Percentiles rank a stretch among this genome's conserved stretches.
phyloP scores from a whole-genome alignment of 2,113 vertebrate genomes.

The Balaeniceps rex region DNA sequence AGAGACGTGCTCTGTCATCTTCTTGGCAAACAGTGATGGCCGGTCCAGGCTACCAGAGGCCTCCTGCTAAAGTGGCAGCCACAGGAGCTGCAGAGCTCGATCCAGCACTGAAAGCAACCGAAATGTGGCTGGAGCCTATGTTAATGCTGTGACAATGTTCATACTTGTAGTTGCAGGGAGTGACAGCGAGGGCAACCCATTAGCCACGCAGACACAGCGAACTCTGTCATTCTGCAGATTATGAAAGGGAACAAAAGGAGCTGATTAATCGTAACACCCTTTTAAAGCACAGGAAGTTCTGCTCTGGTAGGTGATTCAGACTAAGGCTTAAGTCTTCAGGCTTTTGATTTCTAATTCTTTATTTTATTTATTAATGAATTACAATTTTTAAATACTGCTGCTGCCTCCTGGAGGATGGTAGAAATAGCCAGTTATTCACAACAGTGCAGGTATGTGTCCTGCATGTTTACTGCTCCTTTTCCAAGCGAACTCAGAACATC shows the following conservation, averaged over 20 bases:
- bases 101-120: not conserved
- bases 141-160: not conserved
- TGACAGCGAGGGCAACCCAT: not conserved
- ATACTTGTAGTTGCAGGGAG: not conserved
- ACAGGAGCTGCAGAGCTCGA: not conserved
- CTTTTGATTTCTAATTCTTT: not conserved
- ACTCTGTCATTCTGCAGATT: not conserved
- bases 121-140: not conserved
- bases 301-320: not conserved
- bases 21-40: not conserved
- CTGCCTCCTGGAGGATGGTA: constrained; percentile 4
- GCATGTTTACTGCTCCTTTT: not conserved
- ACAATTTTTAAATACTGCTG: not conserved
- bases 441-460: not conserved
- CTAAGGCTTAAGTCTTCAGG: not conserved
- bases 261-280: not conserved
- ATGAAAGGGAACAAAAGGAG: not conserved
- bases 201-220: not conserved
- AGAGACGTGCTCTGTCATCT: not conserved
- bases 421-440: not conserved
- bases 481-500: not conserved
- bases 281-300: not conserved
- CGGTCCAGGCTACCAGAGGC: not conserved
- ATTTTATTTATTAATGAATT: not conserved
- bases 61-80: not conserved